phyloP scores from a whole-genome alignment of 2,888 invertebrate genomes.

The Tachystola acroxantha region DNA sequence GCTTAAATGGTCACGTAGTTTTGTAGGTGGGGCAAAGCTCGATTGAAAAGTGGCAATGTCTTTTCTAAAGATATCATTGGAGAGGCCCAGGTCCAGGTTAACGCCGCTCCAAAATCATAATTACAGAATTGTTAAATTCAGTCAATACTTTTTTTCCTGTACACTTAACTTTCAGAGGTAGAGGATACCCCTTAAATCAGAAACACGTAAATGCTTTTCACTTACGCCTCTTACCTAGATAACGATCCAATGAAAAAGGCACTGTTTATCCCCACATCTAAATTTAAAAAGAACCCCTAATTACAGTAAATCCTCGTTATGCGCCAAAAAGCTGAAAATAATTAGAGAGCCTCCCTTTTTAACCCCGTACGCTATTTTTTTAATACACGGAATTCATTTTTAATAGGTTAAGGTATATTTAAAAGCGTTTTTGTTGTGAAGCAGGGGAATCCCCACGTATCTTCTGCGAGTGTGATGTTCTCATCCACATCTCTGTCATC shows the following conservation, averaged over 20 bases:
- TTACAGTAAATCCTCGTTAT: constrained; percentile 22
- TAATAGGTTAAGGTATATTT: background rate
- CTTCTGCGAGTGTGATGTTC: no score
- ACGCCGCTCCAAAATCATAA: constrained; percentile 16
- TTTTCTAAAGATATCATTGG: no score
- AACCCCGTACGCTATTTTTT: background rate
- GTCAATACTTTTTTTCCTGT: background rate
- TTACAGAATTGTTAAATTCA: background rate
- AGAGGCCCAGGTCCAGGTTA: no score
- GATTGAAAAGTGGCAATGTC: no score
- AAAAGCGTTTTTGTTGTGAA: background rate
- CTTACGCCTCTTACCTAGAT: constrained; percentile 16
- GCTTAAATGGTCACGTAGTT: no score
- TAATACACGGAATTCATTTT: background rate
- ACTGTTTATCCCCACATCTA: constrained; percentile 29
- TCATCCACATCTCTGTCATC: no score
- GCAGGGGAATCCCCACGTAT: no score
- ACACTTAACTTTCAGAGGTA: no score
- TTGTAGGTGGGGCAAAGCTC: no score
- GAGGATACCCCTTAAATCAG: no score
- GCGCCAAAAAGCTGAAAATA: constrained; percentile 17
- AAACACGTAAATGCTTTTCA: background rate
- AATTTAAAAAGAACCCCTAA: constrained; percentile 29
- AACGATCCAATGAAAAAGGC: constrained; percentile 30
- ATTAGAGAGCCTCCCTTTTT: constrained; percentile 4